phyloP scores from a whole-genome alignment of 2,113 vertebrate genomes.

The Cygnus buccinator region DNA sequence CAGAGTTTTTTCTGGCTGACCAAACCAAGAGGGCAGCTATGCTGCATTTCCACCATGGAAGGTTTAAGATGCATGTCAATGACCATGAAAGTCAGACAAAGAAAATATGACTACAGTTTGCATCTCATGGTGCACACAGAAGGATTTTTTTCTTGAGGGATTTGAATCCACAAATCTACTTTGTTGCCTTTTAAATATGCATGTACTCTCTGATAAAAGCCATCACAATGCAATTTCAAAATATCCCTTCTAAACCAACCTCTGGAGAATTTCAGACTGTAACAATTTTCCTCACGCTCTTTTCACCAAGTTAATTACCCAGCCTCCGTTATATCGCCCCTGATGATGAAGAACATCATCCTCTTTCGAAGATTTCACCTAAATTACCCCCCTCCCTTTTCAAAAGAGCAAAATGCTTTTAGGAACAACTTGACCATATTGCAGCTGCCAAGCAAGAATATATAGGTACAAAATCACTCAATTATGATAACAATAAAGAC shows the following conservation, averaged over 20 bases:
- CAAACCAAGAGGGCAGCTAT: not conserved
- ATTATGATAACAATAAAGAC: conserved; percentile 8
- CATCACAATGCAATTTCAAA: not conserved
- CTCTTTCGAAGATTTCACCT: not conserved
- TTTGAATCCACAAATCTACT: conserved; percentile 1
- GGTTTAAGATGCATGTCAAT: not conserved
- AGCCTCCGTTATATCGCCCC: not conserved
- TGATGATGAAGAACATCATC: not conserved
- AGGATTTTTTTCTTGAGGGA: not conserved
- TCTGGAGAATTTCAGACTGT: not conserved
- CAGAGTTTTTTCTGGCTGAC: not conserved
- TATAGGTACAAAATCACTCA: conserved; percentile 6
- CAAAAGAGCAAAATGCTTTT: not conserved
- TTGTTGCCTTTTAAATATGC: not conserved
- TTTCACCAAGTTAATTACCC: not conserved
- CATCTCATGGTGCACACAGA: fast-evolving
- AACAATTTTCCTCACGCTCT: not conserved
- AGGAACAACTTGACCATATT: not conserved
- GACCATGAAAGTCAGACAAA: not conserved
- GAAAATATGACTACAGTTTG: not conserved
- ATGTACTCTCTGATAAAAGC: not conserved
- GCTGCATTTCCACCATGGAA: not conserved
- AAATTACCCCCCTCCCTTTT: not conserved
- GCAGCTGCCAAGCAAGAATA: not conserved
- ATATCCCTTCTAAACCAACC: conserved; percentile 9